phyloP scores from a whole-genome alignment of 2,113 vertebrate genomes.

The Nycticebus coucang region DNA sequence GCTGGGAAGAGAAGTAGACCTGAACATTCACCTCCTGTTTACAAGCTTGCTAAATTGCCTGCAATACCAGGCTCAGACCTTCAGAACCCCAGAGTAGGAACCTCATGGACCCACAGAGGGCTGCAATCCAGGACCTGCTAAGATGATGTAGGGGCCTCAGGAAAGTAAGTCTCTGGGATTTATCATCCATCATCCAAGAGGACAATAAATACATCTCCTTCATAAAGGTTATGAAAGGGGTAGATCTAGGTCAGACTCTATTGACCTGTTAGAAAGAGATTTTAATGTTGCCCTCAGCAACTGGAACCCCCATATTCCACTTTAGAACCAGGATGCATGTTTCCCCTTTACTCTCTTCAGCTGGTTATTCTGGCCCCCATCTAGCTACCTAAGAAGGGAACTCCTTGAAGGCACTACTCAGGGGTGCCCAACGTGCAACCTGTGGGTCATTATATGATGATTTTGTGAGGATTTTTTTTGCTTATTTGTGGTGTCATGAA shows the following conservation, averaged over 20 bases:
- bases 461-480: too few relatives aligned
- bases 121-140: constrained; percentile 4
- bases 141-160: neutral
- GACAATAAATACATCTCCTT: neutral
- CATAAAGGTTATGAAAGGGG: neutral
- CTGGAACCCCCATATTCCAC: neutral
- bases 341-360: neutral
- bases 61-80: neutral
- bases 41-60: neutral
- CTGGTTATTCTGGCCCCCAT: neutral
- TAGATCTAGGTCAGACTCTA: neutral
- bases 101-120: neutral
- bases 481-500: too few relatives aligned
- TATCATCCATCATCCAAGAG: neutral
- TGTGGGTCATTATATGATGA: too few relatives aligned
- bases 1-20: neutral
- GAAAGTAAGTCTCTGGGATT: constrained; percentile 14
- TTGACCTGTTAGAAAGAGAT: neutral
- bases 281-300: neutral
- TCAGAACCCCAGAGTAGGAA: constrained; percentile 7
- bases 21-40: neutral
- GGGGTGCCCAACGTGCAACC: too few relatives aligned
- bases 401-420: neutral
- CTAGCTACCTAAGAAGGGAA: neutral
- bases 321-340: neutral